Percentiles rank a stretch among this genome's conserved stretches.
Conservation (phyloP, 2,113 vertebrate genomes). For the Sphyrna mokarran region DNA sequence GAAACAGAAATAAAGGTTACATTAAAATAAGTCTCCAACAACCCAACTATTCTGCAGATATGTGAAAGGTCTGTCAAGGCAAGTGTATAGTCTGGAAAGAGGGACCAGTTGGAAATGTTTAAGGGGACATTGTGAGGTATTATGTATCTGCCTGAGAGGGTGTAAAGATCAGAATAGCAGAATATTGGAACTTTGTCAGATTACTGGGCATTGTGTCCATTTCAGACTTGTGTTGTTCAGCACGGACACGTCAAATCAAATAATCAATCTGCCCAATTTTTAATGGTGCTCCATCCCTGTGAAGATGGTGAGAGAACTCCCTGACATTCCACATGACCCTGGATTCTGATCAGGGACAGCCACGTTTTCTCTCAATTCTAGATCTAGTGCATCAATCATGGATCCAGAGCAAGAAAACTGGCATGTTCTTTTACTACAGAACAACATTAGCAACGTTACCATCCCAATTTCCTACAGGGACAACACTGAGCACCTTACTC, state of each 20-base stretch:
- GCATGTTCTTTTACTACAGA: neutral
- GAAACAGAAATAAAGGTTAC: neutral
- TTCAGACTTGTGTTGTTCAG: neutral
- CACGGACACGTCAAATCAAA: neutral
- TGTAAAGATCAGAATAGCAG: neutral
- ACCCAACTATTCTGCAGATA: neutral
- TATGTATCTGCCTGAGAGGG: neutral
- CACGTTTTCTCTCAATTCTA: neutral
- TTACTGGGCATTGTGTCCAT: neutral
- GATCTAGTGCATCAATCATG: neutral
- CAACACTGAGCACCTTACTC: neutral
- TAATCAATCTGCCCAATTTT: neutral
- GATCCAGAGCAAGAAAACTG: neutral
- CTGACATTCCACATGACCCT: neutral
- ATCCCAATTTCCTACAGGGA: neutral
- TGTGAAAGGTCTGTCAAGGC: neutral
- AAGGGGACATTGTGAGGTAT: neutral
- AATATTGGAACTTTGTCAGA: neutral
- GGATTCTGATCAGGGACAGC: neutral
- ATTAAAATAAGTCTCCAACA: neutral
- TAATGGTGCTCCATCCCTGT: neutral
- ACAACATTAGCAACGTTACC: neutral
- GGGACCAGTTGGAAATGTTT: neutral
- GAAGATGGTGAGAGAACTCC: neutral
- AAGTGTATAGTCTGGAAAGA: neutral